Percentiles rank a stretch among this genome's conserved stretches.
Evolutionary conservation across 2,113 vertebrate genomes (phyloP).

Genomic region (Ranitomeya imitator): DNA sequence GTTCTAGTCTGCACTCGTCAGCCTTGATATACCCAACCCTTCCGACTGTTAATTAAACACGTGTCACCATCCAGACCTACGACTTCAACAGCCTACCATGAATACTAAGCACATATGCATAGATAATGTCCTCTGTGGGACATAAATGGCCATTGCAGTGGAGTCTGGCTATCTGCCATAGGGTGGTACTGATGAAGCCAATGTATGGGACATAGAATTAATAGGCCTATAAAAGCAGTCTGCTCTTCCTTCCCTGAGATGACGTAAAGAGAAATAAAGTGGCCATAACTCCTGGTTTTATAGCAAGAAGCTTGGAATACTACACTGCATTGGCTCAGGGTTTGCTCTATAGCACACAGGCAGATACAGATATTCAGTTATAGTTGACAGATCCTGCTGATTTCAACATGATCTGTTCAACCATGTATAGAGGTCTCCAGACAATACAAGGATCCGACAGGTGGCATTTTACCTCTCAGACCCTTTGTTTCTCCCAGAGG

Average conservation of each 20-base stretch:
- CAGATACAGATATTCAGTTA: background rate
- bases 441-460: constrained; percentile 14
- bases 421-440: background rate
- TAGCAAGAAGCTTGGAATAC: background rate
- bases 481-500: background rate
- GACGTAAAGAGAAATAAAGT: background rate
- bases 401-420: background rate
- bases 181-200: background rate
- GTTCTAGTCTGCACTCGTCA: background rate
- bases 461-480: background rate
- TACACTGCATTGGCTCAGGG: background rate
- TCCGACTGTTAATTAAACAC: background rate
- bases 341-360: background rate
- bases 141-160: constrained; percentile 2
- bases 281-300: background rate
- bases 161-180: background rate
- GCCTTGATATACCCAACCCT: background rate
- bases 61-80: background rate
- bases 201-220: constrained; percentile 8
- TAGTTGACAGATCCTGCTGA: background rate
- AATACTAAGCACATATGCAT: background rate
- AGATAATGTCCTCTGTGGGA: background rate
- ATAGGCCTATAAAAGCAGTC: background rate
- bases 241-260: background rate
- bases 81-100: background rate